Evolutionary conservation across 1,140 invertebrate species (phyloP).

Genomic region (Sinella curviseta): DNA sequence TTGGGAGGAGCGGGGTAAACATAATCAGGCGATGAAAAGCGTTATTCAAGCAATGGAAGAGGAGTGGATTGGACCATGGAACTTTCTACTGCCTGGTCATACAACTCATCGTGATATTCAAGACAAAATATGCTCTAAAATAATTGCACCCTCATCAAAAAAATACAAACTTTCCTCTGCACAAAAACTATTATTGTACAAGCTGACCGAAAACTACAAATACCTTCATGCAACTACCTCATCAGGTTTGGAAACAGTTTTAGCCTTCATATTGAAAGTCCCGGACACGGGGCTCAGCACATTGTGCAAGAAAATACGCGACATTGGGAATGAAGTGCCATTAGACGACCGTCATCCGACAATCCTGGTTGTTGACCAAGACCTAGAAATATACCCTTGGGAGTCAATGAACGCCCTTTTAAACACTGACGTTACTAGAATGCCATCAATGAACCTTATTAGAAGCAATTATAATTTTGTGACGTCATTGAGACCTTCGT

Average conservation of each 20-base stretch:
- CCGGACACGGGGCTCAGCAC: neutral
- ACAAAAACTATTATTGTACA: constrained; percentile 35
- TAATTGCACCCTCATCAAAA: neutral
- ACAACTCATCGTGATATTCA: constrained; percentile 21
- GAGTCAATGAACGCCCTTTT: constrained; percentile 38
- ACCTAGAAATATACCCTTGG: constrained; percentile 45
- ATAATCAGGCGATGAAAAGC: neutral
- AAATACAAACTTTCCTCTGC: constrained; percentile 8
- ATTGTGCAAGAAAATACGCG: neutral
- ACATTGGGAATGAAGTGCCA: constrained; percentile 6
- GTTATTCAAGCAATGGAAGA: constrained; percentile 30
- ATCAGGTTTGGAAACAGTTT: neutral
- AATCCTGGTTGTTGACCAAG: constrained; percentile 46
- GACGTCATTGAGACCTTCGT: neutral
- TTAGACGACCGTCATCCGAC: constrained; percentile 35
- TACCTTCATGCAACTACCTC: neutral
- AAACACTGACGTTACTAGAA: constrained; percentile 42
- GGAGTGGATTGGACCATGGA: constrained; percentile 42
- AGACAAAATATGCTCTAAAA: constrained; percentile 10
- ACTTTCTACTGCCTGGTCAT: constrained; percentile 44
- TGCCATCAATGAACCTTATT: constrained; percentile 42
- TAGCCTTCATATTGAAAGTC: neutral
- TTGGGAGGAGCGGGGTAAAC: constrained; percentile 19
- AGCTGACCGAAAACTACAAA: constrained; percentile 44
- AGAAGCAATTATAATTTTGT: constrained; percentile 20